Evolutionary conservation across 1,140 invertebrate species (phyloP).

Genomic region (Probaryconus sp.): DNA sequence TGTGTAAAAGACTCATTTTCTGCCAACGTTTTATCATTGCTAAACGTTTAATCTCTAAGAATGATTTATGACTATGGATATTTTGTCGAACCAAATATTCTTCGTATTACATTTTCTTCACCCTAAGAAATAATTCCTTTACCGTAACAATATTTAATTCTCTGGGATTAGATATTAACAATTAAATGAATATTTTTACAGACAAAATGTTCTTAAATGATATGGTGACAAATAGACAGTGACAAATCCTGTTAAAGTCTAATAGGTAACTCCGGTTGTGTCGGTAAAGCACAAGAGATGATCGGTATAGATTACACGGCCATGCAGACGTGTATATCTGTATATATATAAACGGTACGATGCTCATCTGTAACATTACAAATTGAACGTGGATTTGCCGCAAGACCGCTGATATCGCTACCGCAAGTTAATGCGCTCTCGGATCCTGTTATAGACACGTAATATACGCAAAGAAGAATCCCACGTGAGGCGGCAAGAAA

Average conservation of each 20-base stretch:
- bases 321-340: conserved; percentile 14
- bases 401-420: conserved; percentile 68
- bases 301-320: conserved; percentile 16
- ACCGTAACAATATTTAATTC: no score
- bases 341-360: conserved; percentile 45
- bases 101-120: no score
- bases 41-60: no score
- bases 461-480: conserved; percentile 51
- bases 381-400: conserved; percentile 73
- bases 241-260: no score
- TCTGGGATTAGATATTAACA: no score
- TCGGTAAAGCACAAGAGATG: conserved; percentile 33
- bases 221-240: no score
- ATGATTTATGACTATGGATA: no score
- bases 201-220: no score
- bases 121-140: no score
- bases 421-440: conserved; percentile 73
- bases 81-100: no score
- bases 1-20: background rate
- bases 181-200: no score
- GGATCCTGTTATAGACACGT: conserved; percentile 53
- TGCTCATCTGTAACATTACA: conserved; percentile 73
- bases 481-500: conserved; percentile 45
- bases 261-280: conserved; percentile 29
- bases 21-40: no score